Percentiles rank a stretch among this genome's conserved stretches.
Evolutionary conservation across 2,113 vertebrate genomes (phyloP).

Genomic region (Pavo muticus): DNA sequence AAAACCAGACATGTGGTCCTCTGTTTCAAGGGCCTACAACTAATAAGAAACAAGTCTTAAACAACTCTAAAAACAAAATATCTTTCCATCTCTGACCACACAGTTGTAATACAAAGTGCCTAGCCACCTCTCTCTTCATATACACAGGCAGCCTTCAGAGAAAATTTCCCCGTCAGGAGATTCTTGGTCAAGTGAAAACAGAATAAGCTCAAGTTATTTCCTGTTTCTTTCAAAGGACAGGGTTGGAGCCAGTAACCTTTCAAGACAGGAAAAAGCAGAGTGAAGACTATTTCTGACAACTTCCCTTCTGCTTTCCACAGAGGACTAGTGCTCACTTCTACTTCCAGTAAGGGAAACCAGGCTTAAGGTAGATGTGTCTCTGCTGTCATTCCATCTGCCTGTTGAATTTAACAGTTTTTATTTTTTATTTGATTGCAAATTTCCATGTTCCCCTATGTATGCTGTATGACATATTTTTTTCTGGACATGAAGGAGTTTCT

Average conservation of each 20-base stretch:
- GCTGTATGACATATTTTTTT: background rate
- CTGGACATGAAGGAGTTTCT: background rate
- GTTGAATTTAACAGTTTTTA: background rate
- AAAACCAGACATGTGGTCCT: constrained; percentile 18
- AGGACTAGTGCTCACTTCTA: background rate
- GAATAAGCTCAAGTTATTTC: constrained; percentile 40
- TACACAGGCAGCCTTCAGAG: background rate
- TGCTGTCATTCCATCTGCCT: background rate
- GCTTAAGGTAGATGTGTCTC: background rate
- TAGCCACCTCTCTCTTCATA: background rate
- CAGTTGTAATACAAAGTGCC: background rate
- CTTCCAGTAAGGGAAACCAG: background rate
- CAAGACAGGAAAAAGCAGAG: constrained; percentile 55
- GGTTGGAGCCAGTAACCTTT: constrained; percentile 32
- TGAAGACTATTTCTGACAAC: constrained; percentile 27
- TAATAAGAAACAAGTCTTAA: background rate
- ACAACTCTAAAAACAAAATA: background rate
- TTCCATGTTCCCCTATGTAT: background rate
- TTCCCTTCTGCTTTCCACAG: constrained; percentile 17
- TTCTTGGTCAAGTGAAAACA: constrained; percentile 39
- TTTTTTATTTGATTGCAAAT: background rate
- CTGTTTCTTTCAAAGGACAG: constrained; percentile 54
- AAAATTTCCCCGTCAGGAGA: constrained; percentile 14
- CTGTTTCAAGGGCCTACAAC: background rate
- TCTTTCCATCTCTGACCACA: background rate